Evolutionary conservation across 2,797 vertebrate genomes (phyloP).

Genomic region (Galaxias olidus): DNA sequence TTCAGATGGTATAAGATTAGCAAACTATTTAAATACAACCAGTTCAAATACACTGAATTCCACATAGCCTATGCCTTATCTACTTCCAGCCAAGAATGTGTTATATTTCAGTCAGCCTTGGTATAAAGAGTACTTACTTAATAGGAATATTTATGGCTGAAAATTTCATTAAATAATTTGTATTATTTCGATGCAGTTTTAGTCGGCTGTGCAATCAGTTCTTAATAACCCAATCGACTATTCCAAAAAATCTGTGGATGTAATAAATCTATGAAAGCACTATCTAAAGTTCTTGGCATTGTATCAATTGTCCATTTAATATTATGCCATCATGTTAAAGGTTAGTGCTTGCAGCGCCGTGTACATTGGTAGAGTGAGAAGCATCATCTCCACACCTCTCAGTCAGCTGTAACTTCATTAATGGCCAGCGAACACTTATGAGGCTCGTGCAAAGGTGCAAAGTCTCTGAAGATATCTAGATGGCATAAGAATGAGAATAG

Average conservation of each 20-base stretch:
- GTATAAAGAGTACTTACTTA: not conserved
- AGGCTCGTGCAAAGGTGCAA: constrained; percentile 11
- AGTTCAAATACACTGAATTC: not conserved
- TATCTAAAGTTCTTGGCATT: constrained; percentile 27
- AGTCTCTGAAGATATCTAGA: constrained; percentile 8
- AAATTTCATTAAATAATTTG: not conserved
- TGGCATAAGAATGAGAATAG: constrained; percentile 13
- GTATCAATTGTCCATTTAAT: not conserved
- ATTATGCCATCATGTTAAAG: not conserved
- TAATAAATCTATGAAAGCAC: constrained; percentile 13
- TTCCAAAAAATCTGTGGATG: constrained; percentile 1
- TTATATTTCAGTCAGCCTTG: not conserved
- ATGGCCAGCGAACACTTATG: not conserved
- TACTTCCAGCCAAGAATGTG: constrained; percentile 7
- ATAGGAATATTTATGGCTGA: constrained; percentile 19
- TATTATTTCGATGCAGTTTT: not conserved
- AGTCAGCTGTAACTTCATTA: constrained; percentile 12
- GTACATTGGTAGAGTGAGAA: not conserved
- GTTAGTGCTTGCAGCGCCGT: not conserved
- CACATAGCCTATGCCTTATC: not conserved
- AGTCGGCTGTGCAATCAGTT: not conserved
- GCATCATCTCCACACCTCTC: constrained; percentile 7
- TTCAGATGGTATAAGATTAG: not conserved
- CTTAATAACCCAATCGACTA: not conserved
- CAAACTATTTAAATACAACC: not conserved